Evolutionary conservation across 2,113 vertebrate genomes (phyloP).

Genomic region (Syngnathus floridae): DNA sequence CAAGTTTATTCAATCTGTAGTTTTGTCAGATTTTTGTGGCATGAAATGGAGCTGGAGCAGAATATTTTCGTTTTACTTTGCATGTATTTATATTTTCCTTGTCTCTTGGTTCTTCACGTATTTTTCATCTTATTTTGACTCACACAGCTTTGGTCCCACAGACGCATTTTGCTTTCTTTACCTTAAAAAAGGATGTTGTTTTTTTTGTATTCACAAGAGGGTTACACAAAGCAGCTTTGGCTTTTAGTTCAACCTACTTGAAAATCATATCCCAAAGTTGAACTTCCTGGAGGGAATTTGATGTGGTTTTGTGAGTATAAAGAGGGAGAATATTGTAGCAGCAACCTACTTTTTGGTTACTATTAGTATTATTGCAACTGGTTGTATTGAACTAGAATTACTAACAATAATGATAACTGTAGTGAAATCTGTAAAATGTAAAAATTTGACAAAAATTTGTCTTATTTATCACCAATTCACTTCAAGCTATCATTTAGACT

Average conservation of each 20-base stretch:
- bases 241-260: constrained; percentile 44
- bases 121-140: constrained; percentile 37
- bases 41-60: constrained; percentile 11
- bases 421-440: background rate
- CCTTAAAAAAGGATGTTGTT: constrained; percentile 55
- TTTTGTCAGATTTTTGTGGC: constrained; percentile 2
- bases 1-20: background rate
- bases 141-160: constrained; percentile 33
- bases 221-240: constrained; percentile 36
- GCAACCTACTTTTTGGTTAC: background rate
- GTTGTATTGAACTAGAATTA: background rate
- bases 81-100: constrained; percentile 17
- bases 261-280: constrained; percentile 41
- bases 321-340: background rate
- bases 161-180: constrained; percentile 39
- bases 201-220: constrained; percentile 55
- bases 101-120: constrained; percentile 27
- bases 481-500: no score
- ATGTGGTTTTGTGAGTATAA: constrained; percentile 7
- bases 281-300: constrained; percentile 52
- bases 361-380: constrained; percentile 1
- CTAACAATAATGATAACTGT: background rate
- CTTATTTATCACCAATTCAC: no score
- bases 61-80: constrained; percentile 20
- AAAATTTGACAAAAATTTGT: background rate